Conservation (phyloP, 2,113 vertebrate species). For the Sisor rabdophorus region DNA sequence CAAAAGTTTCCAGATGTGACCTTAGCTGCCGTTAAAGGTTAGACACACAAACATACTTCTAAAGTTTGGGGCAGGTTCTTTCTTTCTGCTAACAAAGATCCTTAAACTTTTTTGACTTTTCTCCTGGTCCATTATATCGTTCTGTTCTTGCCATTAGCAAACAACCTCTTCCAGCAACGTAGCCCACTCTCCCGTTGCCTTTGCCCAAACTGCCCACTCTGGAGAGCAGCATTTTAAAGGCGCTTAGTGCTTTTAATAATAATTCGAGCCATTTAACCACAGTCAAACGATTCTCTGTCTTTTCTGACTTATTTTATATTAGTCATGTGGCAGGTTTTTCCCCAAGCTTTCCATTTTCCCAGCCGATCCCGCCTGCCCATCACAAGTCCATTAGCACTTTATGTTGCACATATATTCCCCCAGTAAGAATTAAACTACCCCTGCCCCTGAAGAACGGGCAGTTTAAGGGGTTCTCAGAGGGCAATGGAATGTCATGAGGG, state of each 20-base stretch:
- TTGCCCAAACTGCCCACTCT: conserved; percentile 16
- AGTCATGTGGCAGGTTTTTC: conserved; percentile 27
- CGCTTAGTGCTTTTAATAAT: conserved; percentile 22
- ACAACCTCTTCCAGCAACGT: background rate
- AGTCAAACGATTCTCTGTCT: conserved; percentile 39
- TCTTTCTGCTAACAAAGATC: background rate
- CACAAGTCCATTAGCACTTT: conserved; percentile 29
- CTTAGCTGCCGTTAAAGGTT: conserved; percentile 22
- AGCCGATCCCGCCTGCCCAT: conserved; percentile 1
- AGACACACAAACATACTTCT: conserved; percentile 13
- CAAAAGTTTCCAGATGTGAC: conserved; percentile 24
- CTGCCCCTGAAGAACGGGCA: conserved; percentile 23
- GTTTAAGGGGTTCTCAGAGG: conserved; percentile 31
- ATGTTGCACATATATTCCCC: conserved; percentile 33
- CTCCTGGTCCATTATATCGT: conserved; percentile 15
- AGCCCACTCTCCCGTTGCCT: background rate
- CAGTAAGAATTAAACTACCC: background rate
- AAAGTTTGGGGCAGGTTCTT: conserved; percentile 10
- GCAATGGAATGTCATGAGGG: conserved; percentile 45
- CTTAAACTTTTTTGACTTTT: background rate
- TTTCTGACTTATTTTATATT: conserved; percentile 23
- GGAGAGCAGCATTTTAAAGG: conserved; percentile 22
- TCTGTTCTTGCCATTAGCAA: conserved; percentile 44
- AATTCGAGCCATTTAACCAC: conserved; percentile 32
- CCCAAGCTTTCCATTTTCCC: conserved; percentile 36